phyloP scores from a whole-genome alignment of 2,888 invertebrate genomes.

The Microctonus brassicae region DNA sequence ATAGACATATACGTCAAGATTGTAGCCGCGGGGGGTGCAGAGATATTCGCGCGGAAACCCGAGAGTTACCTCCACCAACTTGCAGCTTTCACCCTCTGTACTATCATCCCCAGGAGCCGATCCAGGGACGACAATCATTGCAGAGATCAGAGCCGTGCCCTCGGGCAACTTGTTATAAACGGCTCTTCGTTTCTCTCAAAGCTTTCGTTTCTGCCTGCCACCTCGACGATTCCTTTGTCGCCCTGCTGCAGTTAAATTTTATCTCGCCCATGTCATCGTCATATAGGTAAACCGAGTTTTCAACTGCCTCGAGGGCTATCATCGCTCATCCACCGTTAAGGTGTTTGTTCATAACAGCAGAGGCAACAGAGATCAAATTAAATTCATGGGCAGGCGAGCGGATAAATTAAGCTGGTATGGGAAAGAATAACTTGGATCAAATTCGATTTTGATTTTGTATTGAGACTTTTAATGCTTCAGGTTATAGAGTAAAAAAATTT shows the following conservation, averaged over 20 bases:
- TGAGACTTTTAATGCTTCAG: too few relatives aligned
- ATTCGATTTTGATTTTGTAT: too few relatives aligned
- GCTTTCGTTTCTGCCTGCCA: conserved; percentile 36
- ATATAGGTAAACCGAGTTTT: background rate
- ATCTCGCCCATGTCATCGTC: conserved; percentile 24
- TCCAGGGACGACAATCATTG: conserved; percentile 63
- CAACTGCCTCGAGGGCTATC: background rate
- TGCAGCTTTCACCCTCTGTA: conserved; percentile 42
- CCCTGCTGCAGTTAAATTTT: conserved; percentile 44
- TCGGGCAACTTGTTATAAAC: conserved; percentile 65
- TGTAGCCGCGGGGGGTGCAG: conserved; percentile 14
- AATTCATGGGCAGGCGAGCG: background rate
- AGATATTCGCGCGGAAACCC: conserved; percentile 38
- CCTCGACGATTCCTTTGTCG: too few relatives aligned
- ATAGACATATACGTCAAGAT: background rate
- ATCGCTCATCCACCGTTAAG: background rate
- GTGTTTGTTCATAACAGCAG: background rate
- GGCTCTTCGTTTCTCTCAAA: conserved; percentile 47
- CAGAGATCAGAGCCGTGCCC: conserved; percentile 62
- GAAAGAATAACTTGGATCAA: too few relatives aligned
- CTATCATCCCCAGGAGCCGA: conserved; percentile 41
- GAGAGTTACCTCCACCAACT: conserved; percentile 38
- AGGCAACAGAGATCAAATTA: background rate
- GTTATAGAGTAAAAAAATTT: too few relatives aligned
- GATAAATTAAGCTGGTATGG: background rate